Evolutionary conservation across 2,888 invertebrate species (phyloP).

Genomic region (Diadegma fenestrale): DNA sequence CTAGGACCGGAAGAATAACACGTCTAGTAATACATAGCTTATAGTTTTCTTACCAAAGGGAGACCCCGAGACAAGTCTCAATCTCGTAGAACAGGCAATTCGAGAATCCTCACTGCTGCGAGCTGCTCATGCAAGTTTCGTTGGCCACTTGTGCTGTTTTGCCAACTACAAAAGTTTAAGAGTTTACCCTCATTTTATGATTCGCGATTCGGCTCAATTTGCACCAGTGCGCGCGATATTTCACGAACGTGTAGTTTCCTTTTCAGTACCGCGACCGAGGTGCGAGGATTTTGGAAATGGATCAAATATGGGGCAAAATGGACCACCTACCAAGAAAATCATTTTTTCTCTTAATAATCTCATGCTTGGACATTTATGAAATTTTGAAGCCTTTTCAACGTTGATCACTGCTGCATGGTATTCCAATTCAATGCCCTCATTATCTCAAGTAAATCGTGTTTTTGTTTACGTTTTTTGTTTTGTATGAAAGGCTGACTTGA

Average conservation of each 20-base stretch:
- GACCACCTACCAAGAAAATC: not conserved
- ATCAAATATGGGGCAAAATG: not conserved
- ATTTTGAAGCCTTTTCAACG: constrained; percentile 26
- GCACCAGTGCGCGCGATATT: not conserved
- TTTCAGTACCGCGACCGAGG: not conserved
- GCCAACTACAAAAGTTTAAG: constrained; percentile 24
- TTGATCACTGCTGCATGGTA: not conserved
- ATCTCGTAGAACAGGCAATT: constrained; percentile 36
- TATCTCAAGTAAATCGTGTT: constrained; percentile 4
- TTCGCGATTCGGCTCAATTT: constrained; percentile 7
- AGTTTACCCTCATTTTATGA: not conserved
- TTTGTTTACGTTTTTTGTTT: constrained; percentile 27
- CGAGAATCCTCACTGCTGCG: constrained; percentile 20
- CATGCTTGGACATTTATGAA: constrained; percentile 8
- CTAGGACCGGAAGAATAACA: constrained; percentile 83
- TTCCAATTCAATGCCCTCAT: constrained; percentile 26
- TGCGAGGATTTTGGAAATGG: not conserved
- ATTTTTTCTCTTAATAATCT: not conserved
- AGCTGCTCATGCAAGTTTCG: constrained; percentile 29
- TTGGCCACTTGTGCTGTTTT: constrained; percentile 19
- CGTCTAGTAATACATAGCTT: constrained; percentile 66
- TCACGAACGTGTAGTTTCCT: not conserved
- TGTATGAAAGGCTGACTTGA: constrained; percentile 1
- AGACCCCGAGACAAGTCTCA: constrained; percentile 14
- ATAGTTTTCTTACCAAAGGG: constrained; percentile 39